phyloP scores from a whole-genome alignment of 2,888 invertebrate species.

The Lycocerus yunnanus region DNA sequence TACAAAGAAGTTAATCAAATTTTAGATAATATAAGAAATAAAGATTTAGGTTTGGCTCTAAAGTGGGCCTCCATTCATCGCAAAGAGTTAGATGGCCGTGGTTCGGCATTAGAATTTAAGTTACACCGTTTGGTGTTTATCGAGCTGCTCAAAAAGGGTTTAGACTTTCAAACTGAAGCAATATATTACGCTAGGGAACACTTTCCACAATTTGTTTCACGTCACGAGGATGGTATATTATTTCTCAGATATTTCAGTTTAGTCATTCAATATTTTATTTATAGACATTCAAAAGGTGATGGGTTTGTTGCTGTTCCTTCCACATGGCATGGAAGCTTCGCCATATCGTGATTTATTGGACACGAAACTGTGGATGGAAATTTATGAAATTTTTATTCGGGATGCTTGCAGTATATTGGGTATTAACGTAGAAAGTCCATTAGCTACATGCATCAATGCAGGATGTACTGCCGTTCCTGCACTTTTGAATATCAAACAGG shows the following conservation, averaged over 20 bases:
- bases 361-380: conserved; percentile 80
- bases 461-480: conserved; percentile 94
- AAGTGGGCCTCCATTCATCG: conserved; percentile 83
- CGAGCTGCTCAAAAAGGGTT: conserved; percentile 68
- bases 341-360: conserved; percentile 79
- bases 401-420: conserved; percentile 92
- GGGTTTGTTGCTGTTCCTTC: conserved; percentile 82
- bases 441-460: conserved; percentile 90
- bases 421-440: conserved; percentile 85
- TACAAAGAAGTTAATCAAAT: conserved; percentile 87
- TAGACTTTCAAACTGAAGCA: conserved; percentile 77
- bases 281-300: conserved; percentile 82
- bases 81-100: conserved; percentile 70
- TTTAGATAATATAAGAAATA: conserved; percentile 80
- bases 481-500: conserved; percentile 89
- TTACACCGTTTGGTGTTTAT: conserved; percentile 82
- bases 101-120: conserved; percentile 78
- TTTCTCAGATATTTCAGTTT: neutral
- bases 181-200: conserved; percentile 84
- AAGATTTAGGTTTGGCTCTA: conserved; percentile 82
- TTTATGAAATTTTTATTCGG: conserved; percentile 86
- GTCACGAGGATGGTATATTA: conserved; percentile 72
- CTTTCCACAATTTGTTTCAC: conserved; percentile 79
- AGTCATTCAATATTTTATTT: conserved; percentile 36
- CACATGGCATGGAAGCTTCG: conserved; percentile 76